Evolutionary conservation across 2,113 vertebrate genomes (phyloP).

Genomic region (Lagopus leucura): DNA sequence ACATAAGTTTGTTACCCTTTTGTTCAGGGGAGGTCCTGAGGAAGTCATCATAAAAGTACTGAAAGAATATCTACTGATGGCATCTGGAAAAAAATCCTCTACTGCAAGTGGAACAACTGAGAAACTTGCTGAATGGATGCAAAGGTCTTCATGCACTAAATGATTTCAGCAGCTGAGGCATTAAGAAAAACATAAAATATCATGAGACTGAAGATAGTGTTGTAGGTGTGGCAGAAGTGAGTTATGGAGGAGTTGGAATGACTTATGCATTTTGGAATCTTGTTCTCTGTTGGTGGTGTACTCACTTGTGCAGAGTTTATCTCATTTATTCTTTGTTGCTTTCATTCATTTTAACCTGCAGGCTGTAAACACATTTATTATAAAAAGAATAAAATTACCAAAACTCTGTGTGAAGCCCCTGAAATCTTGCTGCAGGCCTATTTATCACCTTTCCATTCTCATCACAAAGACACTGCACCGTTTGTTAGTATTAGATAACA

Average conservation of each 20-base stretch:
- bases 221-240: neutral
- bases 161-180: neutral
- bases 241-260: neutral
- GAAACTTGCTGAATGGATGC: neutral
- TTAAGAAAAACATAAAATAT: neutral
- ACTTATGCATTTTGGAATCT: neutral
- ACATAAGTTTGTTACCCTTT: neutral
- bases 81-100: neutral
- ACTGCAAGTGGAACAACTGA: neutral
- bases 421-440: slow-evolving; percentile 13
- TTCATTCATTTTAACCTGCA: slow-evolving; percentile 43
- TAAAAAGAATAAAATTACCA: slow-evolving; percentile 22
- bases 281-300: neutral
- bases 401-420: slow-evolving; percentile 21
- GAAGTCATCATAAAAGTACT: neutral
- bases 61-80: neutral
- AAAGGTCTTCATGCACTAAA: neutral
- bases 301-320: slow-evolving; percentile 25
- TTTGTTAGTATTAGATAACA: slow-evolving; percentile 17
- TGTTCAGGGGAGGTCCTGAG: neutral
- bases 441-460: slow-evolving; percentile 1
- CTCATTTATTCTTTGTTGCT: slow-evolving; percentile 5
- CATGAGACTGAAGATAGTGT: neutral
- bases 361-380: slow-evolving; percentile 58
- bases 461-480: neutral